Evolutionary conservation across 2,888 invertebrate species (phyloP), one percentile per base, ranked within the genome.

Genomic region (Drosophila neonasuta): DNA sequence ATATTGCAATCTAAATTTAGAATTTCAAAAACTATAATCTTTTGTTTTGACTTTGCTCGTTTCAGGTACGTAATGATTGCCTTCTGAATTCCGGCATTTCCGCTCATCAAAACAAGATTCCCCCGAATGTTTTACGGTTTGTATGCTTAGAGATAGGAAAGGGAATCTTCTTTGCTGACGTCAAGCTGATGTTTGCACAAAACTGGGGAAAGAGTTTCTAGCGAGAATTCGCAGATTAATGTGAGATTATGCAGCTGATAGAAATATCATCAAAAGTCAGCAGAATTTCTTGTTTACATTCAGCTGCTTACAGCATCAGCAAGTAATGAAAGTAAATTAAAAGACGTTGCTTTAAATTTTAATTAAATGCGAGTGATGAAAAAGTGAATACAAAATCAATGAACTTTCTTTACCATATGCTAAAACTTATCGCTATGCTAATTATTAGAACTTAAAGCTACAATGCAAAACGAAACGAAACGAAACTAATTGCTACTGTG

Each of bases 401-500:
- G 15, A 11, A 3, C 5, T 52, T 65, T 45, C 48, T 32, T 68
- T 59, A n/a, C n/a, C n/a, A n/a, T n/a, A 46, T 24, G 24, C 36
- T 59, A 41, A 20, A 20, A 20, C 20, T 24, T 24, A 24, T 24
- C 24, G 24, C 24, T 24, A 59, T 15, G 55, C 46, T 41, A 46
- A 45, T 55, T 54, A 68, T 54, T n/a, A 32, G 46, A 42, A 54
- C 57, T 60, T 71, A 46, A 56, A 42, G 52, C 51, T 62, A 39
- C 9, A 44, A 20, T 10, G 48, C 60, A 44, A 44, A 46, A 39
- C 3, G 17, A 20, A 20, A 24, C 3, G 20, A 20, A 20, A 24
- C 24, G 41, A 54, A 46, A 68, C 85, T 84, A 81, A 81, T 77
- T 81, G 62, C 73, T 60, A 50, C 56, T 70, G 30, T 73, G 69